A percentile compares a stretch with the other conserved stretches of the same genome.
phyloP scores from a whole-genome alignment of 2,797 vertebrate genomes.

The Pangasius krempfi region DNA sequence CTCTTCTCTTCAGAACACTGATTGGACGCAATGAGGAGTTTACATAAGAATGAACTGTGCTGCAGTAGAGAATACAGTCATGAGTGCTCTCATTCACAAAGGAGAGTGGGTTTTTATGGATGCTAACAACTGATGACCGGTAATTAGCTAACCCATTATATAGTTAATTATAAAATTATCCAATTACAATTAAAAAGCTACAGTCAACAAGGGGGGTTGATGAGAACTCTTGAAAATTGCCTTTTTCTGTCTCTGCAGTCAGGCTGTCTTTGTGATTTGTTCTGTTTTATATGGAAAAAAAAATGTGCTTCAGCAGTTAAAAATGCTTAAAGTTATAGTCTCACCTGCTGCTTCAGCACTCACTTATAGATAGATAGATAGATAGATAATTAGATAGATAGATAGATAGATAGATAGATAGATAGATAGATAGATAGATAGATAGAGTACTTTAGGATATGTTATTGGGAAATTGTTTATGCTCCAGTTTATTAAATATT shows the following conservation, averaged over 20 bases:
- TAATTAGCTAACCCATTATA: slow-evolving; percentile 47
- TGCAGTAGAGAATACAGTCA: slow-evolving; percentile 20
- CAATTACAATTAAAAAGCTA: slow-evolving; percentile 28
- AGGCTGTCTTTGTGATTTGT: neutral
- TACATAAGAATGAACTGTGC: slow-evolving; percentile 30
- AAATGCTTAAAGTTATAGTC: neutral
- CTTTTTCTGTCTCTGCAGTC: neutral
- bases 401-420: neutral
- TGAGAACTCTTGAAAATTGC: neutral
- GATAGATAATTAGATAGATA: neutral
- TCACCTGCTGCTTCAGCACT: neutral
- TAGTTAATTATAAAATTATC: slow-evolving; percentile 32
- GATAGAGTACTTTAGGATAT: neutral
- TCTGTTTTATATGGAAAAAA: neutral
- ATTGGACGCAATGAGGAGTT: slow-evolving; percentile 37
- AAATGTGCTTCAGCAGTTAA: neutral
- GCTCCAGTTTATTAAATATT: neutral
- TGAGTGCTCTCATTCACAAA: slow-evolving; percentile 29
- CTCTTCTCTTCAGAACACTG: slow-evolving; percentile 21
- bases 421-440: neutral
- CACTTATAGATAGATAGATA: neutral
- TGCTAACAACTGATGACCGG: slow-evolving; percentile 27
- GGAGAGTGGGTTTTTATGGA: neutral
- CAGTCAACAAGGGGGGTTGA: neutral
- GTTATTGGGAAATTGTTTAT: neutral